A percentile compares a stretch with the other conserved stretches of the same genome.
Conservation (phyloP, 2,113 vertebrate species). For the Megaceryle torquata region DNA sequence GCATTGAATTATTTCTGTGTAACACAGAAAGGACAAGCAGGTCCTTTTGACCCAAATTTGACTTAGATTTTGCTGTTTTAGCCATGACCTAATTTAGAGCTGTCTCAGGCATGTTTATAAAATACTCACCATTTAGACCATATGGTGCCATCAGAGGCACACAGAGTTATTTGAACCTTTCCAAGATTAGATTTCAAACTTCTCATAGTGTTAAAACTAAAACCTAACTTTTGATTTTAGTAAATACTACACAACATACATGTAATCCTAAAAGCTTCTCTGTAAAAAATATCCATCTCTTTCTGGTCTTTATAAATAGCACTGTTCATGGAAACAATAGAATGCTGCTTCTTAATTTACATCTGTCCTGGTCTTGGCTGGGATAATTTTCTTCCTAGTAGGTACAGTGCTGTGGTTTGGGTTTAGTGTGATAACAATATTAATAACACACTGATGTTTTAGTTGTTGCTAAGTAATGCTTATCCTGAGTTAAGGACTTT, state of each 20-base stretch:
- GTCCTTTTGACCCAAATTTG: constrained; percentile 28
- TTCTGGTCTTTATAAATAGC: neutral
- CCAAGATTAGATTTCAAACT: neutral
- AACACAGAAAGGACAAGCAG: neutral
- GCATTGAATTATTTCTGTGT: constrained; percentile 8
- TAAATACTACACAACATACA: neutral
- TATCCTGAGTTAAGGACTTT: neutral
- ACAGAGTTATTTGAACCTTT: neutral
- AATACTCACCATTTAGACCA: constrained; percentile 33
- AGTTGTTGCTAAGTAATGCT: neutral
- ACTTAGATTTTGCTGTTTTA: constrained; percentile 37
- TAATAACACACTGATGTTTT: neutral
- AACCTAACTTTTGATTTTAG: neutral
- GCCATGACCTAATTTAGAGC: constrained; percentile 53
- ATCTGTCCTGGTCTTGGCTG: neutral
- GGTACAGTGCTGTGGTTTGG: neutral
- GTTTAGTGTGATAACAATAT: neutral
- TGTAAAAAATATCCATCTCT: neutral
- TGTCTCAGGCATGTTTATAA: constrained; percentile 32
- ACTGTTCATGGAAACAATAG: neutral
- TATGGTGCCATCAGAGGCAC: constrained; percentile 42
- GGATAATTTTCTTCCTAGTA: neutral
- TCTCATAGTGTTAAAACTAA: neutral
- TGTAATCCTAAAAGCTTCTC: neutral
- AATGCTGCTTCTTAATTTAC: neutral